A percentile compares a stretch with the other conserved stretches of the same genome.
Conservation (phyloP, 2,888 invertebrate species). For the Synanthedon formicaeformis region DNA sequence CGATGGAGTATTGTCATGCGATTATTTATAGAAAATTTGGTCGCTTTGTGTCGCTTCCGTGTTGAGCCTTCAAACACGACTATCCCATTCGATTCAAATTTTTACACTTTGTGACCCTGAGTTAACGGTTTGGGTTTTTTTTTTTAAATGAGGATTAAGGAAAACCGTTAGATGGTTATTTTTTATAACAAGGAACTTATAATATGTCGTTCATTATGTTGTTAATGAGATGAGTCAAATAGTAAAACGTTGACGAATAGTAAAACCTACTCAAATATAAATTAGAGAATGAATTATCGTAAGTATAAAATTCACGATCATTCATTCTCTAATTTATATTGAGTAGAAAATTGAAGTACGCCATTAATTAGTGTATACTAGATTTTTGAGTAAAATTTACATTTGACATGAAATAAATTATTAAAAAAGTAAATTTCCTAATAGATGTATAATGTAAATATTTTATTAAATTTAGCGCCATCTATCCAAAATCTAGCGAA, state of each 20-base stretch:
- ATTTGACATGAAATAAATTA: too few species aligned
- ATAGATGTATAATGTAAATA: not conserved
- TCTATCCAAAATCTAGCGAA: conserved; percentile 43
- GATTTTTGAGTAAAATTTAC: too few species aligned
- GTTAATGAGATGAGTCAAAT: too few species aligned
- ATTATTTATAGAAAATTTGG: conserved; percentile 69
- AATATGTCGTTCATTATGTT: too few species aligned
- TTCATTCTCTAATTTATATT: too few species aligned
- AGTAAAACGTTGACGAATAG: too few species aligned
- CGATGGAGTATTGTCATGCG: conserved; percentile 56
- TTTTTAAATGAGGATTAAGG: conserved; percentile 17
- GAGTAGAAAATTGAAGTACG: too few species aligned
- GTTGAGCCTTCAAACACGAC: conserved; percentile 20
- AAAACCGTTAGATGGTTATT: conserved; percentile 28
- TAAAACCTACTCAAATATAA: not conserved
- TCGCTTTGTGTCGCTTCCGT: conserved; percentile 58
- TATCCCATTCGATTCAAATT: conserved; percentile 37
- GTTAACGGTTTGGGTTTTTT: conserved; percentile 34
- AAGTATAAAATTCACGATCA: too few species aligned
- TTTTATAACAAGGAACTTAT: too few species aligned
- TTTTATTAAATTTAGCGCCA: conserved; percentile 41
- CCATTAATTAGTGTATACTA: too few species aligned
- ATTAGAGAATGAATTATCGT: not conserved
- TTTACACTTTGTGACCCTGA: conserved; percentile 33
- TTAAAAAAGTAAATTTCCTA: too few species aligned